These are phyloP conservation scores for Megaptera novaeangliae DNA, from an alignment of 2,113 vertebrate species.

Conservation along the genomic window DNA sequence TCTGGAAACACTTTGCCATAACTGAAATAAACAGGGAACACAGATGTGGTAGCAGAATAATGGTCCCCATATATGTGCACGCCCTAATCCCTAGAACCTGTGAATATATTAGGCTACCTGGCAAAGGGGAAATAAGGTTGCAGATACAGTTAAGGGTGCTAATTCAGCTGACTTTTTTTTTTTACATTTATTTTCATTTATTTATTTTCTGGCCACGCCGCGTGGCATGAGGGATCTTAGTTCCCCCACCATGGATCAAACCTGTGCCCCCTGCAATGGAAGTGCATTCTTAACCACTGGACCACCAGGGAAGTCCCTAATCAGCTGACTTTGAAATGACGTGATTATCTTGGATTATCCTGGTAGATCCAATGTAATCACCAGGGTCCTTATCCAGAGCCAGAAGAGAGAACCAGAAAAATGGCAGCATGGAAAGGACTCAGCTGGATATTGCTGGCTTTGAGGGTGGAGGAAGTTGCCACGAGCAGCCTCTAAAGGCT, in stretches of 20 bases:
- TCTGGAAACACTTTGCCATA: not conserved
- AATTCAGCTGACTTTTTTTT: not conserved
- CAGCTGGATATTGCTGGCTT: not conserved
- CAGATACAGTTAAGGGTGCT: not conserved
- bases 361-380: not conserved
- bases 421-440: not conserved
- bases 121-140: not conserved
- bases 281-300: too few relatives aligned
- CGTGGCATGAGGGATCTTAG: too few relatives aligned
- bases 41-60: not conserved
- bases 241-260: too few relatives aligned
- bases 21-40: not conserved
- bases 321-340: not conserved
- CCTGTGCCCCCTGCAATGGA: too few relatives aligned
- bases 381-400: not conserved
- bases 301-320: not conserved
- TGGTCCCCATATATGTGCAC: not conserved
- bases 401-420: not conserved
- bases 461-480: not conserved
- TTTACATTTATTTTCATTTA: too few relatives aligned
- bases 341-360: not conserved
- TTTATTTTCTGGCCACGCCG: too few relatives aligned
- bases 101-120: not conserved
- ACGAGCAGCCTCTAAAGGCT: not conserved
- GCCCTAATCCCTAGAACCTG: not conserved